A percentile compares a stretch with the other conserved stretches of the same genome.
These are phyloP conservation scores for Halictus quadricinctus DNA, from an alignment of 2,888 invertebrate species.

Conservation along the genomic window DNA sequence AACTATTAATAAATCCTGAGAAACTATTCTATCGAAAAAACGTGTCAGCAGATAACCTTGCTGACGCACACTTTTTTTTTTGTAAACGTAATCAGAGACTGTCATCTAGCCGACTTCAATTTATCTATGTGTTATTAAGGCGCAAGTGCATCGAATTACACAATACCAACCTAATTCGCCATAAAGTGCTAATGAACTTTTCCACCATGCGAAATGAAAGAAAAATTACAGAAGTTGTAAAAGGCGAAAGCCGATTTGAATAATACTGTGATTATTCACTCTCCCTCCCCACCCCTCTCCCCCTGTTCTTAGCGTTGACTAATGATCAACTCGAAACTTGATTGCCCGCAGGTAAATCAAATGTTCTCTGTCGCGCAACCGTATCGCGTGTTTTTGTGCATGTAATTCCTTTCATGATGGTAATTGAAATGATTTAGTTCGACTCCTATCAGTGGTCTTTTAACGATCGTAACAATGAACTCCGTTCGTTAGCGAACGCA, in stretches of 20 bases:
- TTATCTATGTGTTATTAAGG: background rate
- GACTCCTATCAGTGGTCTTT: background rate
- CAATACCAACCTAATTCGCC: constrained; percentile 39
- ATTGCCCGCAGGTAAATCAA: constrained; percentile 54
- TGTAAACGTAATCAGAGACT: background rate
- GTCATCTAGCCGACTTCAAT: background rate
- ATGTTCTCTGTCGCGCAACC: background rate
- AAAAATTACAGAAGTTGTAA: constrained; percentile 64
- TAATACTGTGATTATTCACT: constrained; percentile 72
- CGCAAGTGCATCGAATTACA: constrained; percentile 23
- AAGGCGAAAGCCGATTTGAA: constrained; percentile 66
- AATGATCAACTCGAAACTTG: constrained; percentile 61
- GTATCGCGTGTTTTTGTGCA: background rate
- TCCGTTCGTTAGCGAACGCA: background rate
- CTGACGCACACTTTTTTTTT: background rate
- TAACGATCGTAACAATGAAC: background rate
- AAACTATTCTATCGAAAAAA: background rate
- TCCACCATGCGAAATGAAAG: constrained; percentile 39
- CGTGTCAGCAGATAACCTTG: background rate
- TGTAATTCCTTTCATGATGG: background rate
- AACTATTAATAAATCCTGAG: background rate
- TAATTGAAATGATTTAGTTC: constrained; percentile 39
- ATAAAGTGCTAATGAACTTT: constrained; percentile 47
- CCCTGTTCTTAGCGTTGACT: constrained; percentile 57
- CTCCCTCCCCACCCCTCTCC: constrained; percentile 15